Evolutionary conservation across 2,888 invertebrate species (phyloP).

Genomic region (Drosophila trichaetosa): DNA sequence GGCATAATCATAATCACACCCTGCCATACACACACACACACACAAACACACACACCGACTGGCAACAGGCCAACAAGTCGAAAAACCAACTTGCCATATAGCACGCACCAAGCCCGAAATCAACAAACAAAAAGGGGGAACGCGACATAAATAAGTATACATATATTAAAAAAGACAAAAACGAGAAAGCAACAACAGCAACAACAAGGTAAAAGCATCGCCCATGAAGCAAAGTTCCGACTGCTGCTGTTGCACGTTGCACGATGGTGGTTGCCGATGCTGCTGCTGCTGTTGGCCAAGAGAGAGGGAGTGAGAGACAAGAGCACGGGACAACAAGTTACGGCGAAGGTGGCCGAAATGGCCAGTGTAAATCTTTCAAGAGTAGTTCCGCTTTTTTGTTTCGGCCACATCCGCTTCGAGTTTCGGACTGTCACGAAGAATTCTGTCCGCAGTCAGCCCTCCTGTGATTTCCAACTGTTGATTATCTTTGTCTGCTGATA

Average conservation of each 20-base stretch:
- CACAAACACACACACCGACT: not conserved
- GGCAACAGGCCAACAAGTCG: constrained; percentile 32
- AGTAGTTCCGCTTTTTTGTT: constrained; percentile 85
- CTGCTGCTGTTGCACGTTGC: constrained; percentile 24
- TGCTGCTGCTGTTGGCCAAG: constrained; percentile 28
- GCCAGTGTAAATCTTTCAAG: constrained; percentile 83
- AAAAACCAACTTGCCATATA: constrained; percentile 50
- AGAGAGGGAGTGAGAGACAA: constrained; percentile 1
- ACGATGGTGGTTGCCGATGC: constrained; percentile 50
- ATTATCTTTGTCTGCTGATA: constrained; percentile 49
- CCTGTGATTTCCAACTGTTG: constrained; percentile 28
- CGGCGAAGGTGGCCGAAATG: constrained; percentile 54
- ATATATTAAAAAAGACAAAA: constrained; percentile 60
- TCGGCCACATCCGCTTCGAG: constrained; percentile 47
- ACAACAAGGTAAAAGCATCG: constrained; percentile 48
- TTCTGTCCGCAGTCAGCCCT: constrained; percentile 10
- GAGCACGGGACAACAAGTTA: constrained; percentile 50
- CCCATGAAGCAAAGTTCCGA: constrained; percentile 67
- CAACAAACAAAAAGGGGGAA: constrained; percentile 41
- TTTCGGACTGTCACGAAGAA: constrained; percentile 56
- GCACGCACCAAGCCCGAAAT: constrained; percentile 66
- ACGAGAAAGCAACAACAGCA: constrained; percentile 33
- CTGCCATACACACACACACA: constrained; percentile 12
- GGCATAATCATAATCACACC: constrained; percentile 27
- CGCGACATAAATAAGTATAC: constrained; percentile 63